phyloP scores from a whole-genome alignment of 2,113 vertebrate species.

The Elanoides forficatus region DNA sequence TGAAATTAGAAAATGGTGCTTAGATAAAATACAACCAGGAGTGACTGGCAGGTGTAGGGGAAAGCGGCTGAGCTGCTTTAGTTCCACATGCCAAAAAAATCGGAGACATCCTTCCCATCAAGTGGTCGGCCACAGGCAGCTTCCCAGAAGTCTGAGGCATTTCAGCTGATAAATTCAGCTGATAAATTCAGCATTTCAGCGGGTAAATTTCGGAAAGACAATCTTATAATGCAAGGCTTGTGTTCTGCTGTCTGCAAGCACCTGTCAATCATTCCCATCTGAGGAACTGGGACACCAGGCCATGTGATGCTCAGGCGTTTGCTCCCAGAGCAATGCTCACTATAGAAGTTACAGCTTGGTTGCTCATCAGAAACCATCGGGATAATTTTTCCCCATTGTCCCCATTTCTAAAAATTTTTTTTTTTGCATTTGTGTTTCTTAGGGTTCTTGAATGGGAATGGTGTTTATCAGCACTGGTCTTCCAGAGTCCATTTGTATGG shows the following conservation, averaged over 20 bases:
- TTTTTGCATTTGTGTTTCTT: background rate
- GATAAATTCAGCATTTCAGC: background rate
- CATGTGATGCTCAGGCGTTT: fast-evolving
- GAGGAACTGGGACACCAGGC: background rate
- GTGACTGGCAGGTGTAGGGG: constrained; percentile 15
- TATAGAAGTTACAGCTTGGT: background rate
- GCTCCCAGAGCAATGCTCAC: background rate
- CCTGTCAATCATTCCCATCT: background rate
- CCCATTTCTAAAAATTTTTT: background rate
- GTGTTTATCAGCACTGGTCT: background rate
- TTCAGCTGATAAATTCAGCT: constrained; percentile 33
- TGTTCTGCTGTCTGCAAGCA: background rate
- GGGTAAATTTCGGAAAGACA: background rate
- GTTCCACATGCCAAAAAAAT: background rate
- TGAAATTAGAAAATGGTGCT: constrained; percentile 27
- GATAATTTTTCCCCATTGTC: background rate
- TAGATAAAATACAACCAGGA: constrained; percentile 1
- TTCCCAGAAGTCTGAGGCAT: constrained; percentile 24
- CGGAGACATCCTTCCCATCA: background rate
- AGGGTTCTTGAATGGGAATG: background rate
- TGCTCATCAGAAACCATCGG: background rate
- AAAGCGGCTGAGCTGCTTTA: background rate
- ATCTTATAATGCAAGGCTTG: background rate
- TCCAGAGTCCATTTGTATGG: background rate
- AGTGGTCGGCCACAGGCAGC: constrained; percentile 15